Evolutionary conservation across 1,140 invertebrate species (phyloP), one percentile per base, ranked within the genome.

Genomic region (Ruditapes philippinarum): DNA sequence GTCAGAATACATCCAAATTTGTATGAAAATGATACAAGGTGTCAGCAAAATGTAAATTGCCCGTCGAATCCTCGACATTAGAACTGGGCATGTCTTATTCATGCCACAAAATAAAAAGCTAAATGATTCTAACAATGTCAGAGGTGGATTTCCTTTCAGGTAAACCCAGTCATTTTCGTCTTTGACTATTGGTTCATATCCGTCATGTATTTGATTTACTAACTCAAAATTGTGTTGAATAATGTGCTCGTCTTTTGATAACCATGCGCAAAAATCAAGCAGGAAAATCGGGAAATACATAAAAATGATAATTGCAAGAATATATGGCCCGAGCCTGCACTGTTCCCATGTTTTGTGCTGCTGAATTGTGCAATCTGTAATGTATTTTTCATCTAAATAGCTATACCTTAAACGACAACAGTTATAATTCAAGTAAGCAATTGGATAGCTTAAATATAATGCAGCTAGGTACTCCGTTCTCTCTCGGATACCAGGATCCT

Each of bases 361-460:
- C 0, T 33, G 19, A 4, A 11, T 40, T 38, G 28, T 19, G 31
- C 76, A 79, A 25, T 57, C 25, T 33, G 22, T n/a, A 0, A 31
- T 14, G 22, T 31, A 57, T 60, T 11, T 22, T 17, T 57, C 40
- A 42, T 40, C 38, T 0, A 12, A 25, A 38, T 62, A 81, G 22
- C 25, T 36, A 4, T 12, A 57, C 3, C 4, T 4, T 3, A 81
- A 11, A 12, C 12, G 7, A 33, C 79, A 81, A 65, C 79, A 81
- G 28, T 57, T 42, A 38, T 60, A 81, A 38, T 81, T 14, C 31
- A 81, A 31, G 51, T 57, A 42, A 38, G n/a, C 14, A n/a, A 60
- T 62, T 38, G 79, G 79, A 40, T 60, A 81, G 25, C 40, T 38
- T 36, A 81, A 62, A 36, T 81, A 81, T 7, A 81, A 22, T 81